A percentile compares a stretch with the other conserved stretches of the same genome.
These are phyloP conservation scores for Nephrotoma appendiculata DNA, from an alignment of 2,888 invertebrate species.

Conservation along the genomic window DNA sequence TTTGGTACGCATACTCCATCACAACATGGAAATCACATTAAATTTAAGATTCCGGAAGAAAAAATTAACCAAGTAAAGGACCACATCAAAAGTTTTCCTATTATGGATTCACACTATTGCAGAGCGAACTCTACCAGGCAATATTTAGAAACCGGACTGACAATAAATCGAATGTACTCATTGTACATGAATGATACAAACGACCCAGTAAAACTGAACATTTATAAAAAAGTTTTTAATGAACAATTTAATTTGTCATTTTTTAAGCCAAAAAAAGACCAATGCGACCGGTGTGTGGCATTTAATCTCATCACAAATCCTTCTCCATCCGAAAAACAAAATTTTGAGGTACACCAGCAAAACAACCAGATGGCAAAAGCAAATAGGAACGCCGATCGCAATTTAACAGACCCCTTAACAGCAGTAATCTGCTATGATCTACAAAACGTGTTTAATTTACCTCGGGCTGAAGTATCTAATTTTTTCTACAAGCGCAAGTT, in stretches of 20 bases:
- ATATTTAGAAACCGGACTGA: constrained; percentile 10
- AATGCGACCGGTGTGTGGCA: constrained; percentile 1
- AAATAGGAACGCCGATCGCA: background rate
- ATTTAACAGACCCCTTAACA: background rate
- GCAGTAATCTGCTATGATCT: constrained; percentile 10
- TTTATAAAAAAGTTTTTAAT: constrained; percentile 8
- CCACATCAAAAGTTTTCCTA: constrained; percentile 2
- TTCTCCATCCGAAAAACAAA: background rate
- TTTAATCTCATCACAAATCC: background rate
- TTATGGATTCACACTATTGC: constrained; percentile 9
- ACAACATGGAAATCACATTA: constrained; percentile 5
- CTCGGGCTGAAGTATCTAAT: constrained; percentile 6
- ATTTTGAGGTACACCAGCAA: background rate
- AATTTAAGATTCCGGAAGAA: background rate
- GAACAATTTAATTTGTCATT: constrained; percentile 3
- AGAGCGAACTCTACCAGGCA: constrained; percentile 7
- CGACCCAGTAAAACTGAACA: background rate
- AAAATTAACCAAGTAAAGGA: constrained; percentile 5
- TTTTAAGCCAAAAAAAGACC: constrained; percentile 7
- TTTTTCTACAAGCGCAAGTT: background rate
- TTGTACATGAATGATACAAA: constrained; percentile 1
- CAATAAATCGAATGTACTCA: background rate
- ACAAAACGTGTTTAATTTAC: constrained; percentile 8
- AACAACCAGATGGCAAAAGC: background rate
- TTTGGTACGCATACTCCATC: background rate